Evolutionary conservation across 2,888 invertebrate genomes (phyloP).

Genomic region (Apodemia duryi): DNA sequence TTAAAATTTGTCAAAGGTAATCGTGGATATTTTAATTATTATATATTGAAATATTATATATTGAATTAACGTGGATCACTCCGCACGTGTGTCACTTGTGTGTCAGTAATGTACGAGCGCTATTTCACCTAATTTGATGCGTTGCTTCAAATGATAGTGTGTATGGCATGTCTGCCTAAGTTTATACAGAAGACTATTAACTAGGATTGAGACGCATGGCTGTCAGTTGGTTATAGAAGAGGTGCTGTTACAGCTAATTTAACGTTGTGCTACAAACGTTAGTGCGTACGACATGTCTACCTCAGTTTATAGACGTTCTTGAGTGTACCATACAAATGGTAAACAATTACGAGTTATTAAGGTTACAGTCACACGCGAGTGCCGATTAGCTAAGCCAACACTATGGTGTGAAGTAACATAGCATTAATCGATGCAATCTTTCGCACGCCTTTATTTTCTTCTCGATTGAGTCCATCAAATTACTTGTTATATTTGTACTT

Average conservation of each 20-base stretch:
- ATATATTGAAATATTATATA: too few relatives aligned
- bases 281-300: not conserved
- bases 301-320: not conserved
- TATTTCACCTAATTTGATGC: too few relatives aligned
- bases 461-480: constrained; percentile 8
- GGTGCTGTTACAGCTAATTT: too few relatives aligned
- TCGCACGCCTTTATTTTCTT: constrained; percentile 11
- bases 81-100: too few relatives aligned
- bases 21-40: too few relatives aligned
- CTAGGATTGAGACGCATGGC: too few relatives aligned
- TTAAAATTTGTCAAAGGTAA: too few relatives aligned
- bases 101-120: too few relatives aligned
- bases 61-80: too few relatives aligned
- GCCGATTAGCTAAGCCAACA: constrained; percentile 41
- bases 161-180: too few relatives aligned
- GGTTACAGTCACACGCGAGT: constrained; percentile 54
- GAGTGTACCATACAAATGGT: constrained; percentile 16
- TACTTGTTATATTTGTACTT: not conserved
- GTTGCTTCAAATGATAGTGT: not conserved
- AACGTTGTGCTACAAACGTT: not conserved
- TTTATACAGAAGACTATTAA: too few relatives aligned
- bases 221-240: too few relatives aligned
- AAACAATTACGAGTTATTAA: constrained; percentile 45
- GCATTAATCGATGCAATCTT: constrained; percentile 25
- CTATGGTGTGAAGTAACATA: constrained; percentile 29